These are phyloP conservation scores for Spheniscus humboldti DNA, from an alignment of 2,797 vertebrate species.

Conservation along the genomic window DNA sequence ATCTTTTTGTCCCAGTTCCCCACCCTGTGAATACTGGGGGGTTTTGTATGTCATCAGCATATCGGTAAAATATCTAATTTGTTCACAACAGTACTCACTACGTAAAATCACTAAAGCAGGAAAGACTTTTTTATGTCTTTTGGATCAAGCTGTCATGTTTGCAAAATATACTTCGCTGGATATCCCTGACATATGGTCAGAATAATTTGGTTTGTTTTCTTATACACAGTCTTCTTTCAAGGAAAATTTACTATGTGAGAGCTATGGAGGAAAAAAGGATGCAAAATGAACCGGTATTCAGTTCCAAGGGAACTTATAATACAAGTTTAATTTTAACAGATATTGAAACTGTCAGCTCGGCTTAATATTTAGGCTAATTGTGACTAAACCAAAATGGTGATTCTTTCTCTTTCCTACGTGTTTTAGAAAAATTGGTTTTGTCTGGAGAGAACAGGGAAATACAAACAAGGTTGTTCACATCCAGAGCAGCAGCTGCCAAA, in stretches of 20 bases:
- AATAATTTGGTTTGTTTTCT: conserved; percentile 37
- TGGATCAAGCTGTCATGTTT: conserved; percentile 29
- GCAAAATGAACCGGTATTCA: not conserved
- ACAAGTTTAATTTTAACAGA: not conserved
- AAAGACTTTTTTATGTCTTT: not conserved
- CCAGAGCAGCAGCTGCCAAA: not conserved
- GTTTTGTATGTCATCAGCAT: not conserved
- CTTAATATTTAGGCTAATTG: not conserved
- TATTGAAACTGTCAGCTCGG: not conserved
- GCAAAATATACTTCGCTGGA: conserved; percentile 1
- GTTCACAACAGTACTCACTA: not conserved
- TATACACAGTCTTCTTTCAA: not conserved
- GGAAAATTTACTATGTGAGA: not conserved
- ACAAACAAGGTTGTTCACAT: not conserved
- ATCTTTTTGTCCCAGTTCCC: conserved; percentile 31
- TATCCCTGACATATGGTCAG: conserved; percentile 48
- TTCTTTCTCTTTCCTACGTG: not conserved
- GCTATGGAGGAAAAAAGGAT: not conserved
- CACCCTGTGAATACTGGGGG: not conserved
- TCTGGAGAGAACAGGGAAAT: not conserved
- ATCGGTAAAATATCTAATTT: not conserved
- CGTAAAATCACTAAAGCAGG: not conserved
- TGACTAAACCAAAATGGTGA: not conserved
- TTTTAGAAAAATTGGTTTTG: not conserved
- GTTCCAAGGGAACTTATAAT: not conserved